Base-by-base conservation (phyloP, 1,140 invertebrate genomes). In the Listronotus oregonensis region DNA sequence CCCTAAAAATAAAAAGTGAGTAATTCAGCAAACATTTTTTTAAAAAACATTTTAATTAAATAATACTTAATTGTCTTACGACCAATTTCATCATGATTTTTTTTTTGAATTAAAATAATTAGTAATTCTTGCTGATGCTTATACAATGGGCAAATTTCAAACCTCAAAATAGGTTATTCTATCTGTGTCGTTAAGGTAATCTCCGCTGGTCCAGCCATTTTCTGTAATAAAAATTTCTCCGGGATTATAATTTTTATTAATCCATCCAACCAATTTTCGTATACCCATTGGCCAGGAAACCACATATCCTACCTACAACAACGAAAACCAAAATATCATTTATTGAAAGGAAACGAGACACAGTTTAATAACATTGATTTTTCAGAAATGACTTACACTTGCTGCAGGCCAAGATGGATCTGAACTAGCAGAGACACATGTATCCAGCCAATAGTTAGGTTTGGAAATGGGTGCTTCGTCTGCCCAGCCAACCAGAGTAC, bases 211-310 rank as follows among this genome's bases (percentile, higher is more conserved):
- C 58, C 80, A 78, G 0, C 87, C 87, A 71, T 87, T 89, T 77
- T 89, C 87, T 10, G 85, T 85, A 12, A 89, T 81, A 43, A 83
- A 77, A 37, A 87, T 76, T 51, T 80, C 74, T 2, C 82, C 75
- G 58, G 85, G 81, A n/a, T 81, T 79, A 67, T 87, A 89, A 3
- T 78, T 75, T 9, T 84, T 82, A 47, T 84, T 84, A 52, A 92
- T 87, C 85, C 86, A 90, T 52, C 85, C 85, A 12, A 93, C 76
- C 27, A 87, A 74, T 67, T 85, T 85, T 21, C 88, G 81, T 60
- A 92, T 8, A 89, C 90, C 81, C 85, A 87, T 8, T 89, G 89
- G 31, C 86, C 83, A 14, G 84, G 59, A 69, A 59, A 58, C 37
- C 34, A 54, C 34, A 60, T 32, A 47, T 40, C 43, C 49, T 42